Conservation (phyloP, 2,113 vertebrate species). For the Nycticryphes semicollaris region DNA sequence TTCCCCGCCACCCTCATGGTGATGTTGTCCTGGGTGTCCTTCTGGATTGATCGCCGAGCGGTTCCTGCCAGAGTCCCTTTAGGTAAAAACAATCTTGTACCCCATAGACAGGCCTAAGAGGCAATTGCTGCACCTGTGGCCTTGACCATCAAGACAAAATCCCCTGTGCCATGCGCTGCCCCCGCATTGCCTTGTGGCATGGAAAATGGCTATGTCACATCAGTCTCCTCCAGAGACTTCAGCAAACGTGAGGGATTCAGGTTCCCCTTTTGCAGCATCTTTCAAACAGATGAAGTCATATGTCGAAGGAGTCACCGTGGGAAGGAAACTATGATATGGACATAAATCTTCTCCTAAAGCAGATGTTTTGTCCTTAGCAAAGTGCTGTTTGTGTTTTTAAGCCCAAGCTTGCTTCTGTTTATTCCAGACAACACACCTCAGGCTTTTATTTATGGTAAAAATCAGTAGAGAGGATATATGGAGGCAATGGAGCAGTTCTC, state of each 20-base stretch:
- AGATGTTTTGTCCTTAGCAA: background rate
- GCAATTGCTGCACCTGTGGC: background rate
- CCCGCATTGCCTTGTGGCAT: accelerated
- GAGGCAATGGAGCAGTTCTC: background rate
- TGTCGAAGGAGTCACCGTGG: background rate
- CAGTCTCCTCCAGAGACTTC: background rate
- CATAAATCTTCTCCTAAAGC: background rate
- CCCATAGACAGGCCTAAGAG: background rate
- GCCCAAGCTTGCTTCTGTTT: background rate
- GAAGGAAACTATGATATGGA: background rate
- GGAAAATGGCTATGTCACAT: background rate
- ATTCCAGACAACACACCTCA: background rate
- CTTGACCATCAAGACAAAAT: background rate
- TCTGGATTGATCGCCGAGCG: constrained; percentile 91
- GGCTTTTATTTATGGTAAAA: background rate
- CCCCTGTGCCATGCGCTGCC: accelerated
- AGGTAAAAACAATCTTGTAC: constrained; percentile 69
- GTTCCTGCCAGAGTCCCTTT: constrained; percentile 92
- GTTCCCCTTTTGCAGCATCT: background rate
- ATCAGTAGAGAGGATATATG: background rate
- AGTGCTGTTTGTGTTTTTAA: background rate
- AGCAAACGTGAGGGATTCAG: background rate
- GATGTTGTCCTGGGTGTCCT: constrained; percentile 95
- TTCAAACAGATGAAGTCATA: background rate
- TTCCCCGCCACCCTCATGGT: constrained; percentile 93